Evolutionary conservation across 2,888 invertebrate species (phyloP), one percentile per base, ranked within the genome.

Genomic region (Teleiodes luculella): DNA sequence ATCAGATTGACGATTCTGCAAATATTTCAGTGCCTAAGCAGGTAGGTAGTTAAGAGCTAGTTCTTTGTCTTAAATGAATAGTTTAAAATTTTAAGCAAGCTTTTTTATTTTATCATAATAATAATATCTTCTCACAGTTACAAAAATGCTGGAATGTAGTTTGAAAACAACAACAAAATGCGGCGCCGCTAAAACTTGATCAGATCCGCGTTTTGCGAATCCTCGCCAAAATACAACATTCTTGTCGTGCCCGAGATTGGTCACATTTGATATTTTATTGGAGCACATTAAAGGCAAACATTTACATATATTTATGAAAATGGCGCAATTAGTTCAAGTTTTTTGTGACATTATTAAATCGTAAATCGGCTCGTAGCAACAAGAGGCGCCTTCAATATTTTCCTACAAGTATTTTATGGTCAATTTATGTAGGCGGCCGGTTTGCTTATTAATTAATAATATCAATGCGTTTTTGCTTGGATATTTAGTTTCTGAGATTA

Each of bases 141-240:
- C 36, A 14, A 37, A 20, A 7, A 14, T 13, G 28, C 11, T 28
- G 49, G 49, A 33, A 62, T 61, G 59, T 58, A 18, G 58, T 59
- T 55, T 53, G 48, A 36, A 57, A 54, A 46, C 46, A 58, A 59
- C 45, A 61, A 37, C 60, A 53, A 58, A 58, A 57, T 57, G 58
- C 54, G 56, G 60, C 62, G 63, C 62, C 61, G 55, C 50, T 47
- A 53, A 60, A 63, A 59, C 60, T 60, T 57, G 58, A 60, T 59
- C 53, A 59, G 65, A 64, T 67, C 66, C 64, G 64, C 56, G 53
- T 64, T 52, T 57, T 46, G 28, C 30, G 36, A 39, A 55, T 33
- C 10, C 5, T 39, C 24, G 53, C 39, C 33, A 31, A 36, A 56
- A 35, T 45, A 39, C 39, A 41, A 37, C 48, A 54, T 54, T 18